phyloP scores from a whole-genome alignment of 2,888 invertebrate species.

The Leucozona laternaria region DNA sequence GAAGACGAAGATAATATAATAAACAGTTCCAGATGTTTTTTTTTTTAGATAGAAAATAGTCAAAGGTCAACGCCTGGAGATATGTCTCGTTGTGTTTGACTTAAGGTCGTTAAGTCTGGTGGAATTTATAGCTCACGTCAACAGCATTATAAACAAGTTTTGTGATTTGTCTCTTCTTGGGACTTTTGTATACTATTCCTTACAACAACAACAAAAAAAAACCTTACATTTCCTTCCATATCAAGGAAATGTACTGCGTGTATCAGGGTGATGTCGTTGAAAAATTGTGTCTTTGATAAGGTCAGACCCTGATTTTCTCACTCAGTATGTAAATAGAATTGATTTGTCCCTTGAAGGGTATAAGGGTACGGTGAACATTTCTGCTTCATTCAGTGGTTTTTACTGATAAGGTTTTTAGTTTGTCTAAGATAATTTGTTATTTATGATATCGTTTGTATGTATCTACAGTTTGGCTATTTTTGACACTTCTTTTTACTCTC shows the following conservation, averaged over 20 bases:
- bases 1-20: slow-evolving; percentile 17
- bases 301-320: slow-evolving; percentile 18
- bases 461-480: background rate
- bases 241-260: slow-evolving; percentile 13
- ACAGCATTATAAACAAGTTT: slow-evolving; percentile 22
- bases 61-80: slow-evolving; percentile 50
- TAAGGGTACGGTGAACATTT: slow-evolving; percentile 4
- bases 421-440: background rate
- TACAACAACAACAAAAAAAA: background rate
- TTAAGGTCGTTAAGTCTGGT: slow-evolving; percentile 56
- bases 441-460: background rate
- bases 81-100: slow-evolving; percentile 48
- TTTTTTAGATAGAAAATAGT: slow-evolving; percentile 13
- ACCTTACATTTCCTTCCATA: slow-evolving; percentile 1
- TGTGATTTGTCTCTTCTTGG: background rate
- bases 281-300: slow-evolving; percentile 29
- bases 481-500: background rate
- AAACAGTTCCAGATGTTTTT: slow-evolving; percentile 11
- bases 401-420: background rate
- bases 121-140: slow-evolving; percentile 37
- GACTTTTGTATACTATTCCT: background rate
- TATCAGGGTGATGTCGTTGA: slow-evolving; percentile 16
- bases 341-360: slow-evolving; percentile 21
- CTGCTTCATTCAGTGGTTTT: background rate
- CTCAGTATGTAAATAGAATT: slow-evolving; percentile 22